Base-by-base conservation (phyloP, 2,888 invertebrate species). In the Philaethria dido region DNA sequence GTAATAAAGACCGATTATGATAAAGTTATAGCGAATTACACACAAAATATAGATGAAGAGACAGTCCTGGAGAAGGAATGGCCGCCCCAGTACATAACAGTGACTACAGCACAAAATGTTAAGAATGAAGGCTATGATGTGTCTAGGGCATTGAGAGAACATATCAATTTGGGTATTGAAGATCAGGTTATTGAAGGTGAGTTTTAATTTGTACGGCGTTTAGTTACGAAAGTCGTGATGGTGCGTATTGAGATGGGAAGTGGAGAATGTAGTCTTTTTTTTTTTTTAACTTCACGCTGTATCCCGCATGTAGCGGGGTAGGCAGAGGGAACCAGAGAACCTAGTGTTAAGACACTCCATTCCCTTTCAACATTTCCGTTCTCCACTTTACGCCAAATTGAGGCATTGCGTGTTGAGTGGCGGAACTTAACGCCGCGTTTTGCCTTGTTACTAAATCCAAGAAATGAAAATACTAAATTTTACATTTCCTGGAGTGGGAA, bases 11-110 rank as follows among this genome's bases (percentile, higher is more conserved):
- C 63, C 0, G 85, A 87, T 9, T 92, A 89, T 11, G 92, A 92
- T 68, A 86, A 84, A 64, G 87, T 91, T 45, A 89, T 81, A 71
- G 83, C 89, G 0, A 88, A 91, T 66, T 89, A 83, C 72, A 78
- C 77, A 0, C 65, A 77, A 0, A 73, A 78, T 0, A 9, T 62
- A 3, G 64, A 70, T 25, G 48, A 70, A 0, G 55, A 61, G 13
- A 9, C 61, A 0, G 9, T 60, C 3, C 29, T 57, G 0, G 50
- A 65, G 9, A 71, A 78, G 0, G 76, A 75, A 0, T 86, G 86
- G 74, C 80, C 86, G 0, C 77, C 79, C 1, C 80, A 81, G 5
- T 87, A 78, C 47, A 81, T 89, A 0, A 64, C 82, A 0, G 81
- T 82, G 0, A 77, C 72, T 0, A 67, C 72, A 0, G 60, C 72